Base-by-base conservation (phyloP, 2,888 invertebrate species). In the Drosophila falleni region DNA sequence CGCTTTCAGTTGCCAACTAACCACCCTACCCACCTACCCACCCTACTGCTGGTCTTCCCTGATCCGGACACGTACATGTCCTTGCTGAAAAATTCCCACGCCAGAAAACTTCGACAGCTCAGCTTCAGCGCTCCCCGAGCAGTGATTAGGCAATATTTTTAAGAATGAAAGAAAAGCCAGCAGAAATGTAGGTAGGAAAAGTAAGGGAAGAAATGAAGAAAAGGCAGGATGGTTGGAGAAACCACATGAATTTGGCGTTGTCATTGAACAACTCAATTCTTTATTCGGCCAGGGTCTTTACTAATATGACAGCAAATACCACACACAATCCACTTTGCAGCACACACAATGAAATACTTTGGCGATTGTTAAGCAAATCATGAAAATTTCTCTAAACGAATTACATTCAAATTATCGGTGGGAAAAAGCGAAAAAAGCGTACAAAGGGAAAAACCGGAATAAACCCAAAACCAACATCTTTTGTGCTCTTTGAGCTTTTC, bases 101-200 rank as follows among this genome's bases (percentile, higher is more conserved):
- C 58, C 49, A 35, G n/a, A 49, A 49, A 59, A 50, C 50, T 63
- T 46, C 37, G 19, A 33, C 39, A 35, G 16, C 31, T 4, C 41
- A 41, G 37, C 50, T 29, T 16, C 31, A 56, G 61, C 69, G 75
- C 69, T 78, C 78, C 74, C 84, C 65, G 70, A 86, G 65, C 87
- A 83, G 85, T 86, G 89, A 88, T 86, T 87, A 86, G 89, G 81
- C 84, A 77, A 79, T 70, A 87, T 85, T 81, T 81, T 72, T 41
- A 23, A 55, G 19, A 42, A 19, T 0, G 29, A 8, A 29, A 8
- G 29, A 29, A 19, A 42, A 13, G 15, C 6, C 26, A 31, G 41
- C 13, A 41, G 13, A 31, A 33, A 42, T 8, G 29, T 29, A 29
- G 8, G 29, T 29, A 29, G 29, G 19, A 19, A 11, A 5, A 11